Percentiles rank a stretch among this genome's conserved stretches.
phyloP scores from a whole-genome alignment of 2,113 vertebrate species.

The Callorhinus ursinus region DNA sequence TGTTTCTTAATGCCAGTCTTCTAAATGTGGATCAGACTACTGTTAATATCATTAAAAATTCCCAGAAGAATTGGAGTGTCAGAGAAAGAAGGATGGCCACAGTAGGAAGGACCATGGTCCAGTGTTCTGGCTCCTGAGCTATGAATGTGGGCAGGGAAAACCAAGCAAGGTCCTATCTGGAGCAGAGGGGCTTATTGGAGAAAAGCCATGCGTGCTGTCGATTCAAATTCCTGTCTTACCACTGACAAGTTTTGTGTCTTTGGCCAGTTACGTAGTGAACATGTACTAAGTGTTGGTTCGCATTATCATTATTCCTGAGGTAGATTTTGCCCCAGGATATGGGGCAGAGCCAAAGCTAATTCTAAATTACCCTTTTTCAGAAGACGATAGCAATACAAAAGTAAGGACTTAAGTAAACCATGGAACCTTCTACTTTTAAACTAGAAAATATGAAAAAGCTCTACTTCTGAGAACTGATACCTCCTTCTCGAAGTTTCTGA shows the following conservation, averaged over 20 bases:
- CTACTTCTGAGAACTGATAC: constrained; percentile 39
- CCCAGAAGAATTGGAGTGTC: not conserved
- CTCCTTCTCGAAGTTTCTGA: constrained; percentile 47
- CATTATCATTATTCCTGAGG: not conserved
- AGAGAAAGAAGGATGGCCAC: not conserved
- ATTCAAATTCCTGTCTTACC: not conserved
- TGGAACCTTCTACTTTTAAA: constrained; percentile 27
- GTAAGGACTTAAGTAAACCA: not conserved
- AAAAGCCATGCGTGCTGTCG: not conserved
- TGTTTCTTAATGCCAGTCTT: constrained; percentile 79
- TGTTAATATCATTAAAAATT: constrained; percentile 69
- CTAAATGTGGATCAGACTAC: constrained; percentile 75
- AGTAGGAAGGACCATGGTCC: not conserved
- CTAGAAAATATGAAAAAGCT: constrained; percentile 14
- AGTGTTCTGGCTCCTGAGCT: not conserved
- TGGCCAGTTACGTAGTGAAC: not conserved
- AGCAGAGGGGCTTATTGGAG: not conserved
- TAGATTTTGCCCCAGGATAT: not conserved
- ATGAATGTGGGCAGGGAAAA: not conserved
- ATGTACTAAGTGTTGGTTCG: not conserved
- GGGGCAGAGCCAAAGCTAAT: not conserved
- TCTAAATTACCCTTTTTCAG: constrained; percentile 1
- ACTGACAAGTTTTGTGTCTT: not conserved
- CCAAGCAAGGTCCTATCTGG: not conserved
- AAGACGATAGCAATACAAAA: not conserved